Percentiles rank a stretch among this genome's conserved stretches.
Conservation (phyloP, 2,797 vertebrate genomes). For the Iguana delicatissima region DNA sequence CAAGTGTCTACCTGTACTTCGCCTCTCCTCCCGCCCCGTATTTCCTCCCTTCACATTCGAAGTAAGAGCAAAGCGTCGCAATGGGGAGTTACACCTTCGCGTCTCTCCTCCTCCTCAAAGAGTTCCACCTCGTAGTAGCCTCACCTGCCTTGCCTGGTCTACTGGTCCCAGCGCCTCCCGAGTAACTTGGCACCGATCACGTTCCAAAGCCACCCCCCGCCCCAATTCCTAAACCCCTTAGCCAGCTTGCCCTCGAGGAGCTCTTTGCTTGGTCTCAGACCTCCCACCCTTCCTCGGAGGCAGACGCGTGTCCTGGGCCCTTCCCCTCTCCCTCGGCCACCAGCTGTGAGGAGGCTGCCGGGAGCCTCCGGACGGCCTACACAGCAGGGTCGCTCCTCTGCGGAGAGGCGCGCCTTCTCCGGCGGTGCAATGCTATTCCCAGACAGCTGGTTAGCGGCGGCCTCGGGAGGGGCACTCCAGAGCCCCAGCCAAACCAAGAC, state of each 20-base stretch:
- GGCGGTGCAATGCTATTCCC: slow-evolving; percentile 71
- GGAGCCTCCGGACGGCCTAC: not conserved
- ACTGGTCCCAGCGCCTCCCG: too few species aligned
- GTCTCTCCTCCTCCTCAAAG: too few species aligned
- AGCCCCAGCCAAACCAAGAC: not conserved
- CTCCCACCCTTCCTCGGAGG: too few species aligned
- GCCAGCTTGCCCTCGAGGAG: not conserved
- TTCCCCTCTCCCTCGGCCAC: not conserved
- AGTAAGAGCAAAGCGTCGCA: not conserved
- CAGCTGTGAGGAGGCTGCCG: not conserved
- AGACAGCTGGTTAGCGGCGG: slow-evolving; percentile 89
- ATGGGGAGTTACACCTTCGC: not conserved
- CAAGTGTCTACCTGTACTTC: not conserved
- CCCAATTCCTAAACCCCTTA: too few species aligned
- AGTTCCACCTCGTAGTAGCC: too few species aligned
- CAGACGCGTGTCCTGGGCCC: not conserved
- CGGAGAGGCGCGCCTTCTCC: slow-evolving; percentile 79
- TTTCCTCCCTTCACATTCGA: too few species aligned
- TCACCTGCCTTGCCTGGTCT: too few species aligned
- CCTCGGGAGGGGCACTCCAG: slow-evolving; percentile 80
- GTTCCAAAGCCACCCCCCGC: not conserved
- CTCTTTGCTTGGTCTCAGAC: not conserved
- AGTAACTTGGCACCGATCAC: not conserved
- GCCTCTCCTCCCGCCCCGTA: not conserved
- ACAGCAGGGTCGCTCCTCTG: slow-evolving; percentile 69